Conservation (phyloP, 2,113 vertebrate genomes). For the Albula goreensis region DNA sequence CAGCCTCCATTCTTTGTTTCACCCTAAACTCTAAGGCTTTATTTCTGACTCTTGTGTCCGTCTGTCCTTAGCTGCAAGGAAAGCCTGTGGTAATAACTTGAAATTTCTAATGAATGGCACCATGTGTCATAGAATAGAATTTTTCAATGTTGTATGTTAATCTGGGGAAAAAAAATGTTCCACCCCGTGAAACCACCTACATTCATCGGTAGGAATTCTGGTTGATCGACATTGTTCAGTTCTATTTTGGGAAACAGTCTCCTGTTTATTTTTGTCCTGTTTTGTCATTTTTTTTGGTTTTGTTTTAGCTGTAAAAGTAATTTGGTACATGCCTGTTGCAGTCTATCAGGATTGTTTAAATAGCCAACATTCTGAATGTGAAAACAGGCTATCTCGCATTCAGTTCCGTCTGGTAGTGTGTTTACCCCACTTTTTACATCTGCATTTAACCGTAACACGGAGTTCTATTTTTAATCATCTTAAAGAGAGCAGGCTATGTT, state of each 20-base stretch:
- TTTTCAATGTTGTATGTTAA: neutral
- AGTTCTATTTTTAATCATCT: neutral
- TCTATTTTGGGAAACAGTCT: neutral
- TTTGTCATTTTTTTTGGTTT: neutral
- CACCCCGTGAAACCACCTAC: neutral
- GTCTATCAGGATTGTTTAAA: neutral
- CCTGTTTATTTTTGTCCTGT: neutral
- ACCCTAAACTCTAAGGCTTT: too few relatives aligned
- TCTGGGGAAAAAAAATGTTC: neutral
- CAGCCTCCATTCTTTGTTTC: too few relatives aligned
- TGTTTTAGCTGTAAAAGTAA: neutral
- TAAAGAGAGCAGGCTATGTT: neutral
- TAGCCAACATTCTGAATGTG: neutral
- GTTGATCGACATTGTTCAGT: neutral
- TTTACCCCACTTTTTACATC: neutral
- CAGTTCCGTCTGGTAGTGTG: neutral
- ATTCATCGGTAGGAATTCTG: neutral
- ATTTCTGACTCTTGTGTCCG: too few relatives aligned
- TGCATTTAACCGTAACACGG: neutral
- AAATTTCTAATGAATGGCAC: too few relatives aligned
- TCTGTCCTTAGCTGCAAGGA: too few relatives aligned
- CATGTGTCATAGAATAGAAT: neutral
- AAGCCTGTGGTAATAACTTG: too few relatives aligned
- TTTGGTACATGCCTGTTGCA: too few relatives aligned
- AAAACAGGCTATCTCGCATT: neutral